Evolutionary conservation across 2,113 vertebrate genomes (phyloP), one percentile per base, ranked within the genome.

Genomic region (Nerophis ophidion): DNA sequence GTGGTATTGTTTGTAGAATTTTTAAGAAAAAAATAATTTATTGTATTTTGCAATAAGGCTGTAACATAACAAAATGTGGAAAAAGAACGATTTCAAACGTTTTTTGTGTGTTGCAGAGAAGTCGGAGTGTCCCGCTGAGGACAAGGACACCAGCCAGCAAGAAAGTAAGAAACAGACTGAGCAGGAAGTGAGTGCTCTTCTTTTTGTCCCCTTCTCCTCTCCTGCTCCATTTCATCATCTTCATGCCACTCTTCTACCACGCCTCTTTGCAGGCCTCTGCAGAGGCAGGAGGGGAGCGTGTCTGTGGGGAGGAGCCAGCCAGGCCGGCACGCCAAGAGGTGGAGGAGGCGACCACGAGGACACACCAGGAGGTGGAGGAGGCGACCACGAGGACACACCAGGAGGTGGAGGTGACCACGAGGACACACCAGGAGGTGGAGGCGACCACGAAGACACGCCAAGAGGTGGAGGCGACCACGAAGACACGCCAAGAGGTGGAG

Each of bases 121-220:
- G 77, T 57, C 47, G 0, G 96, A 95, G 51, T 48, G 60, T 6
- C 89, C 84, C 14, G 48, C 77, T 12, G 95, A 98, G 38, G 95
- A 98, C 48, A 96, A 92, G 69, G 94, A 96, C 1, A 63, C 9
- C 0, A 35, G 68, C 13, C 87, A 92, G 17, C 91, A 84, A 68
- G 93, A 93, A 56, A 11, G 54, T 70, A 89, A 87, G 77, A 95
- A 89, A 63, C 56, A 50, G 0, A 19, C 76, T 0, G 94, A 95
- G 33, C 75, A 77, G 61, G 94, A 94, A 89, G 95, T 95, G 70
- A 68, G 80, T 67, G 7, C 0, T 13, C 42, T 17, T 34, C 42
- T 1, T 5, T 40, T 38, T 50, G n/a, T 54, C 12, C 14, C n/a
- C 0, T 35, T 48, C 38, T 50, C 46, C 45, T 51, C 70, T 38